Evolutionary conservation across 2,113 vertebrate genomes (phyloP).

Genomic region (Calidris pygmaea): DNA sequence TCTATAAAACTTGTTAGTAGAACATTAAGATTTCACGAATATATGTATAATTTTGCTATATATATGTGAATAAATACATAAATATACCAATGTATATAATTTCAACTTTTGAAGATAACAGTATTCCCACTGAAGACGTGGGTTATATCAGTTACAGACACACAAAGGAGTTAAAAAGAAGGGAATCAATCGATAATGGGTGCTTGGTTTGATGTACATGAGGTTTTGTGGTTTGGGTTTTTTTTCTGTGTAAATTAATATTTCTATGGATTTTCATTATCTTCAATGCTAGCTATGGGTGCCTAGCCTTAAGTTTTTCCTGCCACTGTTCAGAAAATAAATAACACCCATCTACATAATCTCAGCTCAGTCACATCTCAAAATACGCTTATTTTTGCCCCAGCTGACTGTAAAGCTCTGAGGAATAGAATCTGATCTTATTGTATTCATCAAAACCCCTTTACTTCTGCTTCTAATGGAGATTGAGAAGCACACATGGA

Average conservation of each 20-base stretch:
- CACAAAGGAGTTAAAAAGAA: not conserved
- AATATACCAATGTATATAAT: not conserved
- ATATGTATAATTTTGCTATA: too few relatives aligned
- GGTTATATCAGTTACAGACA: not conserved
- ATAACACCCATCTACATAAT: not conserved
- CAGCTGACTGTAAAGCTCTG: not conserved
- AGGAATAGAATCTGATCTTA: not conserved
- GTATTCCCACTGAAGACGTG: not conserved
- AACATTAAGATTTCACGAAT: not conserved
- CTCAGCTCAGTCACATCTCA: not conserved
- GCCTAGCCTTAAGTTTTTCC: not conserved
- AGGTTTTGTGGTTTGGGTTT: fast-evolving
- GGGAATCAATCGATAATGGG: not conserved
- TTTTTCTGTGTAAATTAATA: not conserved
- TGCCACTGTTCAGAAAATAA: not conserved
- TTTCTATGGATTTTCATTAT: not conserved
- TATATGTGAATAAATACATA: not conserved
- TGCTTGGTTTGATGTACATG: not conserved
- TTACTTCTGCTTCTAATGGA: not conserved
- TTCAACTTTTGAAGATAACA: not conserved
- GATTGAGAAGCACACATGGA: not conserved
- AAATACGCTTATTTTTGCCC: not conserved
- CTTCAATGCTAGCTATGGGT: not conserved
- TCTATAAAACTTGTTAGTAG: not conserved
- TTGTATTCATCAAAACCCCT: not conserved